Conservation (phyloP, 2,797 vertebrate genomes). For the Vultur gryphus region DNA sequence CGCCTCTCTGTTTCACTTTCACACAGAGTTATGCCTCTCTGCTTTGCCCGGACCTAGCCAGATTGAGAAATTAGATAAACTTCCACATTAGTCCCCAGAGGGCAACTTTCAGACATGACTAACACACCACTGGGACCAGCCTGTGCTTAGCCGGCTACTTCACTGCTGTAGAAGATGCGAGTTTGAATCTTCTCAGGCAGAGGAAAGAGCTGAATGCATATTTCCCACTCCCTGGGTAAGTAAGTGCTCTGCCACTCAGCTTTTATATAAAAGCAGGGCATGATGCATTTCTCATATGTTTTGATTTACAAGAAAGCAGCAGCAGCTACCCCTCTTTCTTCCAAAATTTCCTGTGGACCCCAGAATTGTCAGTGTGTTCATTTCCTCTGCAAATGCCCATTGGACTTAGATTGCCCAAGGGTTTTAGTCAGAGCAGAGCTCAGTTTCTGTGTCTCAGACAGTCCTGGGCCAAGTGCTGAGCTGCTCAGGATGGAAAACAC, state of each 20-base stretch:
- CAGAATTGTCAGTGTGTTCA: not conserved
- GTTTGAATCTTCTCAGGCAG: not conserved
- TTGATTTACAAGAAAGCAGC: not conserved
- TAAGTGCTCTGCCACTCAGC: not conserved
- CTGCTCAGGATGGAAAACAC: not conserved
- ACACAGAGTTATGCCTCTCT: not conserved
- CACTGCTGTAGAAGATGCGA: not conserved
- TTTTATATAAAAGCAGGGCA: not conserved
- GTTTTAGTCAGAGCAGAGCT: not conserved
- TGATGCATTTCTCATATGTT: not conserved
- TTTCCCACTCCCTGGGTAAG: not conserved
- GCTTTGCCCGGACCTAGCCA: not conserved
- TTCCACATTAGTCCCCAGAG: not conserved
- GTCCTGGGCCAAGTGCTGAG: not conserved
- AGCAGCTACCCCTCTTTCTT: not conserved
- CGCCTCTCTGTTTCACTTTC: not conserved
- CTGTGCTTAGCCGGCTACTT: not conserved
- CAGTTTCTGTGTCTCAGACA: not conserved
- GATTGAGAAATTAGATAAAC: not conserved
- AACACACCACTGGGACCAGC: not conserved
- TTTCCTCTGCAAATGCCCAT: not conserved
- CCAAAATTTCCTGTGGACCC: not conserved
- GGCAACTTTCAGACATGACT: not conserved
- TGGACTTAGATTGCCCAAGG: not conserved
- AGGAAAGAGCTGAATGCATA: not conserved